Evolutionary conservation across 2,888 invertebrate species (phyloP).

Genomic region (Germaria angustata): DNA sequence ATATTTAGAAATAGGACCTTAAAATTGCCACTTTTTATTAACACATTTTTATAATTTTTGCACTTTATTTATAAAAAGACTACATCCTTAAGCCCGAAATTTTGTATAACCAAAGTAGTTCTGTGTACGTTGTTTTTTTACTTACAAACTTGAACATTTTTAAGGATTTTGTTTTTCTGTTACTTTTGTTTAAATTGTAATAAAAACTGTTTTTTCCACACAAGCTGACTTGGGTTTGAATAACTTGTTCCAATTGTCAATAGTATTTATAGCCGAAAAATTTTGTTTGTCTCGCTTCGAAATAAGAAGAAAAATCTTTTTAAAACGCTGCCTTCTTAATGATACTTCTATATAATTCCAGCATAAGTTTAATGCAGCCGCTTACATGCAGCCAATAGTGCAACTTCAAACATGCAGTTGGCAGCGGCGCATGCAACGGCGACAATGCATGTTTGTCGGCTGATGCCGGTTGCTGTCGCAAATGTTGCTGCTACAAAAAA

Average conservation of each 20-base stretch:
- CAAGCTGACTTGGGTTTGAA: constrained; percentile 63
- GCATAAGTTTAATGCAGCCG: not conserved
- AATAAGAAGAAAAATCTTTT: constrained; percentile 54
- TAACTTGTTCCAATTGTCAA: constrained; percentile 65
- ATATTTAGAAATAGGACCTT: not conserved
- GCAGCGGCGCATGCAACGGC: not conserved
- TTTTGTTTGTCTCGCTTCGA: constrained; percentile 28
- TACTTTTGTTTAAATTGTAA: constrained; percentile 23
- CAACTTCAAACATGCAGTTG: constrained; percentile 5
- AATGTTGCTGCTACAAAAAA: constrained; percentile 41
- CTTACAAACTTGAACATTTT: constrained; percentile 77
- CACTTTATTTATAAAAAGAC: not conserved
- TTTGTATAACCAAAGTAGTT: not conserved
- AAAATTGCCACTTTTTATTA: not conserved
- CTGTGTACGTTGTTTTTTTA: constrained; percentile 38
- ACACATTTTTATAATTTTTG: not conserved
- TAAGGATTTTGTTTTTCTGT: constrained; percentile 69
- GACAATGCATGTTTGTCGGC: constrained; percentile 3
- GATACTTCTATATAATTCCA: constrained; percentile 39
- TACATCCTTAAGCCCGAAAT: not conserved
- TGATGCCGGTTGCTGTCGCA: constrained; percentile 42
- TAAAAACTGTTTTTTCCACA: constrained; percentile 53
- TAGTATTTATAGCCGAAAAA: constrained; percentile 66
- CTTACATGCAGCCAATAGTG: not conserved
- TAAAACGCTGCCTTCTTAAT: constrained; percentile 35